Evolutionary conservation across 2,797 vertebrate species (phyloP).

Genomic region (Melanogrammus aeglefinus): DNA sequence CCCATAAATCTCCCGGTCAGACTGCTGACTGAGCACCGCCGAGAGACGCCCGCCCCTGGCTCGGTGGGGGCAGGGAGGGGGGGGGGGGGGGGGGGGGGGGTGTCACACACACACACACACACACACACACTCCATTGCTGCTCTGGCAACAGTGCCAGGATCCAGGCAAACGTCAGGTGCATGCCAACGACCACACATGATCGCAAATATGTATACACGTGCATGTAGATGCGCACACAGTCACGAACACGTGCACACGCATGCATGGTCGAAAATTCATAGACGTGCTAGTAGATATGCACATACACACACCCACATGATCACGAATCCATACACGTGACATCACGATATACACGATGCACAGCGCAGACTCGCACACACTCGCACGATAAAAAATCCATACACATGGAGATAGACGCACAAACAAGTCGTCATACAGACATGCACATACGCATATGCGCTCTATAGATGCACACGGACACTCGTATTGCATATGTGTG

Average conservation of each 20-base stretch:
- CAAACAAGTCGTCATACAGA: neutral
- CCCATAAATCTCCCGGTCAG: constrained; percentile 66
- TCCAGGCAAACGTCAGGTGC: constrained; percentile 45
- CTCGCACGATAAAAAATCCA: neutral
- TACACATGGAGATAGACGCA: neutral
- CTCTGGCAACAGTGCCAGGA: constrained; percentile 12
- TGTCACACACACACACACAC: constrained; percentile 18
- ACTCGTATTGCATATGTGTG: neutral
- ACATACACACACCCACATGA: neutral
- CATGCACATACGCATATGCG: neutral
- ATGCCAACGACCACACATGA: constrained; percentile 11
- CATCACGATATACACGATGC: neutral
- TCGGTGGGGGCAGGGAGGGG: constrained; percentile 41
- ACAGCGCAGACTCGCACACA: neutral
- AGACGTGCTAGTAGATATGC: neutral
- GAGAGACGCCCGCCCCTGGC: constrained; percentile 34
- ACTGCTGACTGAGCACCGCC: constrained; percentile 69
- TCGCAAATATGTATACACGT: constrained; percentile 9
- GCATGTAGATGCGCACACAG: neutral
- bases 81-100: constrained; percentile 40
- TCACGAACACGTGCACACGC: neutral
- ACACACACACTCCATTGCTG: constrained; percentile 40
- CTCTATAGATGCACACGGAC: neutral
- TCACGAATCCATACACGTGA: no score
- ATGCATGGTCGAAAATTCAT: neutral